Evolutionary conservation across 2,888 invertebrate species (phyloP).

Genomic region (Callyntrura sp.): DNA sequence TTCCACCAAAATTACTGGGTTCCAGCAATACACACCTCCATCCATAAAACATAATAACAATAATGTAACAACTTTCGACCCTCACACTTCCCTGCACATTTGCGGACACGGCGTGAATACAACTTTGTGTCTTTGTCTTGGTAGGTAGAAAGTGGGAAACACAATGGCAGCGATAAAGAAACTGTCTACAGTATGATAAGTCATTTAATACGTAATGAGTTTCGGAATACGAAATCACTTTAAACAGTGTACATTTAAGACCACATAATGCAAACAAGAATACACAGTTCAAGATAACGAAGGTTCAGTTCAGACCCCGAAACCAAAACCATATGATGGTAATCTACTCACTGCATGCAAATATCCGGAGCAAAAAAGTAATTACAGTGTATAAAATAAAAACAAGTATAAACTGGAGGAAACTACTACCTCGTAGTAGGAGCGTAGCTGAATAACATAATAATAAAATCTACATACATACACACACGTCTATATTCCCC

Average conservation of each 20-base stretch:
- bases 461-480: too few species aligned
- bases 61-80: conserved; percentile 7
- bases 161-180: neutral
- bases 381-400: conserved; percentile 34
- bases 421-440: neutral
- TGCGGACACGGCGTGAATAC: neutral
- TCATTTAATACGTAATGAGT: conserved; percentile 60
- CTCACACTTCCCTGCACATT: conserved; percentile 12
- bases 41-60: neutral
- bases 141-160: neutral
- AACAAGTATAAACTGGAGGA: neutral
- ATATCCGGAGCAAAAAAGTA: conserved; percentile 34
- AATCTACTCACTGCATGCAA: conserved; percentile 64
- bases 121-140: too few species aligned
- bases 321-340: conserved; percentile 45
- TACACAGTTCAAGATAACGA: conserved; percentile 8
- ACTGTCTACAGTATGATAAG: neutral
- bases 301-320: neutral
- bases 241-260: too few species aligned
- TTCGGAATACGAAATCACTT: conserved; percentile 26
- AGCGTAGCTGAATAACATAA: neutral
- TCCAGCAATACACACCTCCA: too few species aligned
- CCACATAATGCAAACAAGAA: neutral
- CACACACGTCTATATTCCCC: too few species aligned
- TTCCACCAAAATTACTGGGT: too few species aligned